Base-by-base conservation (phyloP, 2,797 vertebrate genomes). In the Falco rusticolus region DNA sequence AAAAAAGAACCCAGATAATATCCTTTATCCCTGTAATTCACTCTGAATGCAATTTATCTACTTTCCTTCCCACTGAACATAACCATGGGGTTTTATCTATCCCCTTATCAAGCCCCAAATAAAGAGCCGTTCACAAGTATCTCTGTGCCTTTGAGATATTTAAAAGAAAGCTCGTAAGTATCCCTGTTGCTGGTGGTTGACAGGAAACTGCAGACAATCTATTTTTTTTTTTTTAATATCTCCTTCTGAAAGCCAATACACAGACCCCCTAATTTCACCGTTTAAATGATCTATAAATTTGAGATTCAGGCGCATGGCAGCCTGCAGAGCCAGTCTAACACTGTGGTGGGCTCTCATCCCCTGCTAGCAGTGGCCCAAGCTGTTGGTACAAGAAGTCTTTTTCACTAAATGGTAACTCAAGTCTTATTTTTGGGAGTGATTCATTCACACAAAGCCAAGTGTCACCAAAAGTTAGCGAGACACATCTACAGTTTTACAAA, bases 391-490 rank as follows among this genome's bases (percentile, higher is more conserved):
- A 34, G 34, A 22, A 90, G 19, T 8, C 5, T 86, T 86, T 50
- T 8, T 2, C 86, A 71, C 80, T 37, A 18, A 60, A 56, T 31
- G 80, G 9, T 10, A 84, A 57, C 50, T 81, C 57, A 2, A 22
- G 31, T 22, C 66, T 74, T 93, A 93, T 60, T 97, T 93, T 80
- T 56, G 72, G 82, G 68, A 77, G 56, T 3, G 0, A 86, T 50
- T 71, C 87, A 65, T 69, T 95, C 76, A 63, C 91, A 78, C 89
- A 60, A 82, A 94, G 82, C 75, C 68, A 66, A 85, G 87, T 26
- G 76, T 71, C 70, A 86, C 45, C 89, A 66, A 21, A 76, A 91
- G 75, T 76, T 63, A 83, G 79, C 4, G 0, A 93, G 90, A 75
- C 79, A 72, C 75, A 85, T 45, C 75, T 21, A 87, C 84, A 60